These are phyloP conservation scores for Malaclemys terrapin DNA, from an alignment of 2,113 vertebrate species.

Conservation along the genomic window DNA sequence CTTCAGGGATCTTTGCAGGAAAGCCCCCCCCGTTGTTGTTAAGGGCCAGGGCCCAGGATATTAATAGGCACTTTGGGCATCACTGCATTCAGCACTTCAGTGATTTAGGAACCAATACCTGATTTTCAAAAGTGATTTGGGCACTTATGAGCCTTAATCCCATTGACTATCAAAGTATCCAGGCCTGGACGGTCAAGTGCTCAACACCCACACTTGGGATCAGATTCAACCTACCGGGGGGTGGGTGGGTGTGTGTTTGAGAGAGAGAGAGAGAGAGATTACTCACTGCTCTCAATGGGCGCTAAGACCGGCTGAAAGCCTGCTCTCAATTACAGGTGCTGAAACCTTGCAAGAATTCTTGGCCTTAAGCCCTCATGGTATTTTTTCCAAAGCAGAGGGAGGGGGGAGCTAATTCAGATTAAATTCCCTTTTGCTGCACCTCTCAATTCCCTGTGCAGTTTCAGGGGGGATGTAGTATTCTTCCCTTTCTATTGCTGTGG, in stretches of 20 bases:
- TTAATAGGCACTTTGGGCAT: not conserved
- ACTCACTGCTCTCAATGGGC: not conserved
- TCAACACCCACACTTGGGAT: not conserved
- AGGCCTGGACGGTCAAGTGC: not conserved
- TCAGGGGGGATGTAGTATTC: too few species aligned
- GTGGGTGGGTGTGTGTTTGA: too few species aligned
- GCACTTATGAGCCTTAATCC: not conserved
- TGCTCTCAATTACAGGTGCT: not conserved
- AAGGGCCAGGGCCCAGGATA: not conserved
- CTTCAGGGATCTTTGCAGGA: not conserved
- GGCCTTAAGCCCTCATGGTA: not conserved
- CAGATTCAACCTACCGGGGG: not conserved
- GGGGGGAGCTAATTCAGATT: not conserved
- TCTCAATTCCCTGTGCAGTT: not conserved
- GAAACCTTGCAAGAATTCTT: not conserved
- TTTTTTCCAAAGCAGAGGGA: not conserved
- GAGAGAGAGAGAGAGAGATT: too few species aligned
- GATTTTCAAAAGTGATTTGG: not conserved
- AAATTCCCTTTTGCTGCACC: not conserved
- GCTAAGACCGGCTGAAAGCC: not conserved
- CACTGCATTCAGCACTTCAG: not conserved
- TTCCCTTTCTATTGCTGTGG: not conserved
- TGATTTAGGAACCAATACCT: not conserved
- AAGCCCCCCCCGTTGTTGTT: not conserved
- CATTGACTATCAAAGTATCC: not conserved